phyloP scores from a whole-genome alignment of 92 coral and sea anemone species.

The Palythoa grandiflora region DNA sequence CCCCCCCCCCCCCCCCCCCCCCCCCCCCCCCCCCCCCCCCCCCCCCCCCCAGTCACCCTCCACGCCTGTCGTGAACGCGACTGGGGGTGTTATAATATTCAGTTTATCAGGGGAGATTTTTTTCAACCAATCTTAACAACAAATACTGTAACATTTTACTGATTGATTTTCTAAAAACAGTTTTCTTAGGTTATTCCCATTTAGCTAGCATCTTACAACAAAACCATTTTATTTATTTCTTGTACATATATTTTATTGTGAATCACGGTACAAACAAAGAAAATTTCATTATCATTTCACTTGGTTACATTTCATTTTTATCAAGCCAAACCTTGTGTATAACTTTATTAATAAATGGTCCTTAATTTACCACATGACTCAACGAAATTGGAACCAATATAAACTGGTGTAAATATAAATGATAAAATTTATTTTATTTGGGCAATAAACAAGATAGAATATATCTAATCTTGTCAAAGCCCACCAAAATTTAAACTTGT shows the following conservation, averaged over 20 bases:
- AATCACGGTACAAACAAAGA: not conserved
- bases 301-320: not conserved
- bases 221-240: not conserved
- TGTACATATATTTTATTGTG: not conserved
- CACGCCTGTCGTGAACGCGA: too few relatives aligned
- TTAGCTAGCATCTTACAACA: constrained; percentile 2
- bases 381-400: constrained; percentile 4
- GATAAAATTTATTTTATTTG: not conserved
- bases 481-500: constrained; percentile 5
- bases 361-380: constrained; percentile 8
- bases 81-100: too few relatives aligned
- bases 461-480: constrained; percentile 15
- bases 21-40: too few relatives aligned
- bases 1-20: too few relatives aligned
- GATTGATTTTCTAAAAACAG: too few relatives aligned
- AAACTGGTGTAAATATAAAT: constrained; percentile 12
- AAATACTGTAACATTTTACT: too few relatives aligned
- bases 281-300: not conserved
- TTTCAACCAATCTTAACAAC: too few relatives aligned
- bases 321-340: constrained; percentile 1
- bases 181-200: not conserved
- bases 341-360: not conserved
- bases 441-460: not conserved
- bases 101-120: too few relatives aligned
- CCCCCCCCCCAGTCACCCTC: too few relatives aligned